Evolutionary conservation across 2,888 invertebrate genomes (phyloP).

Genomic region (Diploptera punctata): DNA sequence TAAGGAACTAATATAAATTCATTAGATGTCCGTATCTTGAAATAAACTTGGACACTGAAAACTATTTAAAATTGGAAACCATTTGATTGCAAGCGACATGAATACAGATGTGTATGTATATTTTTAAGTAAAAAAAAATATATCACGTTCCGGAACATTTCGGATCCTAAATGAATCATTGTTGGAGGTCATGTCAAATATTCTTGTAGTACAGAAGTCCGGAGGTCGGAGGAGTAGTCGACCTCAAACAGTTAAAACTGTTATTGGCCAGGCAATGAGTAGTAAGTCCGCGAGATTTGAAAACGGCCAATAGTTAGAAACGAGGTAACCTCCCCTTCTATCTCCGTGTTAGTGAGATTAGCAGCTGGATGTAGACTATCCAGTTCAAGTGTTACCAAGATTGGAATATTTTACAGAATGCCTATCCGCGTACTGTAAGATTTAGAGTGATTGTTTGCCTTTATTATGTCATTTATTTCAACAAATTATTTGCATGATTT

Average conservation of each 20-base stretch:
- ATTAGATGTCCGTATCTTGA: no score
- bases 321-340: background rate
- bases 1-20: no score
- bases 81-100: no score
- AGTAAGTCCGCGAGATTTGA: background rate
- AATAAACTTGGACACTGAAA: no score
- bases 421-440: slow-evolving; percentile 16
- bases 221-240: background rate
- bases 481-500: no score
- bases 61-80: no score
- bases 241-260: background rate
- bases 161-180: background rate
- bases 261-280: background rate
- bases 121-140: no score
- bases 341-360: background rate
- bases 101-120: no score
- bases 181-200: background rate
- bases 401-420: background rate
- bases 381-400: slow-evolving; percentile 17
- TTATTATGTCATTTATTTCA: no score
- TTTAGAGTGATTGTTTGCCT: background rate
- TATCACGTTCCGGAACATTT: background rate
- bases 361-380: slow-evolving; percentile 13
- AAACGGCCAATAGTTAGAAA: background rate
- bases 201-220: background rate